Conservation (phyloP, 2,888 invertebrate species). For the Dysmachus trigonus region DNA sequence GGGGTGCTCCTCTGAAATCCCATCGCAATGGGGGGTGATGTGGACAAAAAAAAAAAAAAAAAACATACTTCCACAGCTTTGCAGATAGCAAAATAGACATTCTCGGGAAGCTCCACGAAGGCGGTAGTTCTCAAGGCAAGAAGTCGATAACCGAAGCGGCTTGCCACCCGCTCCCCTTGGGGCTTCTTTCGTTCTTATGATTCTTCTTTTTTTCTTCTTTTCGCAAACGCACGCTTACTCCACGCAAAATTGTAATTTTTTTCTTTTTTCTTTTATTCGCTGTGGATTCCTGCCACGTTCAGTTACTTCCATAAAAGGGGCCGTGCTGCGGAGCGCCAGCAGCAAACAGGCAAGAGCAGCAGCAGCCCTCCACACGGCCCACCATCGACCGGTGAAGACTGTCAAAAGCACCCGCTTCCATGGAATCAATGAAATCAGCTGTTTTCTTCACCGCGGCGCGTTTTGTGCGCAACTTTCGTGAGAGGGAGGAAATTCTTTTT, state of each 20-base stretch:
- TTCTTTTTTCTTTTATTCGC: no score
- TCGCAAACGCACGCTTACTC: not conserved
- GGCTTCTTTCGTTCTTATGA: not conserved
- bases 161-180: not conserved
- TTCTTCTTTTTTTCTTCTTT: not conserved
- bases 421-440: constrained; percentile 17
- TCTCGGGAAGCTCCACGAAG: not conserved
- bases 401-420: not conserved
- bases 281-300: not conserved
- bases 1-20: not conserved
- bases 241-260: not conserved
- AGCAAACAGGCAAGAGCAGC: no score
- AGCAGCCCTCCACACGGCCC: not conserved
- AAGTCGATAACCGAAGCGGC: not conserved
- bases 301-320: not conserved
- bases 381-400: not conserved
- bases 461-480: not conserved
- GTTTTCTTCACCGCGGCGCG: not conserved
- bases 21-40: no score
- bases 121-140: not conserved
- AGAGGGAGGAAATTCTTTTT: not conserved
- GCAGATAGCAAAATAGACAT: no score
- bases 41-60: no score
- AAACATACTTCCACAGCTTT: no score
- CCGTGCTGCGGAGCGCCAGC: not conserved